These are phyloP conservation scores for Nowickia ferox DNA, from an alignment of 2,888 invertebrate genomes.

Conservation along the genomic window DNA sequence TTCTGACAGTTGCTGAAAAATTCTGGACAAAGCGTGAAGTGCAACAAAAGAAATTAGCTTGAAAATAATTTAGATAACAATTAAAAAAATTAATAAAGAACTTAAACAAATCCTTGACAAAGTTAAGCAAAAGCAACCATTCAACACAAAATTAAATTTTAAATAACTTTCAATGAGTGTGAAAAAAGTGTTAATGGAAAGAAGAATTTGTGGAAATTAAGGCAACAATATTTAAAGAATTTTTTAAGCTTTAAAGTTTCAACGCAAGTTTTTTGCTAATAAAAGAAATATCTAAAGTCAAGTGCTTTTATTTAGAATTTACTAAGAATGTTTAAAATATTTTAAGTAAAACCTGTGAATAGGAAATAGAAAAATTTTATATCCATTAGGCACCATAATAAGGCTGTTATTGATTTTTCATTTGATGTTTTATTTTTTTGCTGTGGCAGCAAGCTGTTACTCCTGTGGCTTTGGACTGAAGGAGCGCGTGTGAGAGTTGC, in stretches of 20 bases:
- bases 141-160: background rate
- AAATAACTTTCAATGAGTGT: background rate
- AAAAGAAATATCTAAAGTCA: background rate
- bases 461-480: conserved; percentile 35
- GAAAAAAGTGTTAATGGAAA: background rate
- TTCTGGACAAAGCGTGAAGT: conserved; percentile 69
- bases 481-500: conserved; percentile 2
- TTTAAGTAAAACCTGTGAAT: conserved; percentile 5
- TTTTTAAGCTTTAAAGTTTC: background rate
- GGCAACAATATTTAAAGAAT: background rate
- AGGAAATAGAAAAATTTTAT: conserved; percentile 27
- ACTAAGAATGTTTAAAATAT: background rate
- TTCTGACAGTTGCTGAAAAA: conserved; percentile 70
- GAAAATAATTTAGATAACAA: conserved; percentile 7
- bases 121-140: background rate
- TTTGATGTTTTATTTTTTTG: conserved; percentile 53
- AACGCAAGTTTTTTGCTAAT: background rate
- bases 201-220: background rate
- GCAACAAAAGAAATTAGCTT: conserved; percentile 23
- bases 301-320: background rate
- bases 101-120: conserved; percentile 9
- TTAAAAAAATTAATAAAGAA: conserved; percentile 37
- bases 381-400: conserved; percentile 58
- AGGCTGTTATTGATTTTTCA: conserved; percentile 71
- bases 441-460: conserved; percentile 27